A percentile compares a stretch with the other conserved stretches of the same genome.
These are phyloP conservation scores for Parazoanthus darwini DNA, from an alignment of 92 coral and sea anemone genomes.

Conservation along the genomic window DNA sequence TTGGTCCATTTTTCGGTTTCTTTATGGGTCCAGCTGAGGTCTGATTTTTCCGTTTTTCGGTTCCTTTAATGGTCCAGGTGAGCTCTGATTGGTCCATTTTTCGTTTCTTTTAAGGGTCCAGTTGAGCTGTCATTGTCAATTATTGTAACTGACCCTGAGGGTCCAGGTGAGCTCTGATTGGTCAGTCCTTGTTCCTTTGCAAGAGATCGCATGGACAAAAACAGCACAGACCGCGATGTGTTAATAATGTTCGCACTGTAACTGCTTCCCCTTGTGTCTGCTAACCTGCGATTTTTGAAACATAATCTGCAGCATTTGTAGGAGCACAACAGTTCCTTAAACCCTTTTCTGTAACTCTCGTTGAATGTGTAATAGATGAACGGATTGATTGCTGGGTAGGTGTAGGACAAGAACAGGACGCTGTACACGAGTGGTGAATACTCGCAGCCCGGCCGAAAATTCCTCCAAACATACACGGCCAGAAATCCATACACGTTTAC, in stretches of 20 bases:
- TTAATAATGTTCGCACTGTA: background rate
- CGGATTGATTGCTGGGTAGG: background rate
- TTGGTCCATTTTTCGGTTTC: too few species aligned
- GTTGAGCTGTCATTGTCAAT: too few species aligned
- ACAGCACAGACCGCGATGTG: background rate
- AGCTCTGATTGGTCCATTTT: too few species aligned
- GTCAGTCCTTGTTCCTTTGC: background rate
- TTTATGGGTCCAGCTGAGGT: too few species aligned
- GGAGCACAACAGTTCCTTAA: background rate
- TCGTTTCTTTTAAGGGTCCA: too few species aligned
- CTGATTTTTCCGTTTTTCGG: too few species aligned
- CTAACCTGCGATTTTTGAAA: background rate
- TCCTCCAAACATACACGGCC: background rate
- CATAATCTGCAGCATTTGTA: background rate
- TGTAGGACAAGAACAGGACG: background rate
- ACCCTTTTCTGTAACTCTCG: background rate
- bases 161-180: background rate
- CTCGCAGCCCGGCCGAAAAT: background rate
- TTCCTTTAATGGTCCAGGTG: too few species aligned
- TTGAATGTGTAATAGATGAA: background rate
- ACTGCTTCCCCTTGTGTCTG: background rate
- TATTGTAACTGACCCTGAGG: background rate
- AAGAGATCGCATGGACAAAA: background rate
- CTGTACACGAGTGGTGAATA: background rate
- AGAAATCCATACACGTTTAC: background rate